These are phyloP conservation scores for Drosophila diplacantha DNA, from an alignment of 2,888 invertebrate species.

Conservation along the genomic window DNA sequence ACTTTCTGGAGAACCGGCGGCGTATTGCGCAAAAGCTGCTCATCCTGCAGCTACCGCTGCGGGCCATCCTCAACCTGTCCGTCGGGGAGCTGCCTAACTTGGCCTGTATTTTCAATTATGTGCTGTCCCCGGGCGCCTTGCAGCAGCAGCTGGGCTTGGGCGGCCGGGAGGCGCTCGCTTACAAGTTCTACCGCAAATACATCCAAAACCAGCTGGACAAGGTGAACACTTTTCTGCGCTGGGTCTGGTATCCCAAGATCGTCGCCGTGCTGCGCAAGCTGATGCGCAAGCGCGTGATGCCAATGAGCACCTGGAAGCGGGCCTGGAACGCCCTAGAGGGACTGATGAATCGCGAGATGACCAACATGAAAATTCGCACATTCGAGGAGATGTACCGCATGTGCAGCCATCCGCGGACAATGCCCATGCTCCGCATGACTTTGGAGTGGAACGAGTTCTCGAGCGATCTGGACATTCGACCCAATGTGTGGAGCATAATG, in stretches of 20 bases:
- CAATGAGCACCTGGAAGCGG: constrained; percentile 64
- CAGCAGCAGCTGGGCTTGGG: constrained; percentile 66
- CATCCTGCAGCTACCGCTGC: constrained; percentile 82
- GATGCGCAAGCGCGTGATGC: constrained; percentile 70
- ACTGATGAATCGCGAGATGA: constrained; percentile 81
- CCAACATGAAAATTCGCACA: constrained; percentile 83
- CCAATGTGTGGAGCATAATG: constrained; percentile 81
- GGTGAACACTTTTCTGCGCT: constrained; percentile 75
- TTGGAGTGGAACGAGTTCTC: constrained; percentile 60
- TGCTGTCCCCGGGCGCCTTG: constrained; percentile 49
- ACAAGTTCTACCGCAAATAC: constrained; percentile 66
- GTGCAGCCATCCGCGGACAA: constrained; percentile 79
- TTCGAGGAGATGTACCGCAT: constrained; percentile 82
- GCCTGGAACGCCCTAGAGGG: constrained; percentile 78
- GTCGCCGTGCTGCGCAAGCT: constrained; percentile 73
- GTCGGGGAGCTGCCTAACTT: constrained; percentile 76
- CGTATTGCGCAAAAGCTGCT: constrained; percentile 81
- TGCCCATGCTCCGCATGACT: constrained; percentile 82
- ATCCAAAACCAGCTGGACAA: constrained; percentile 73
- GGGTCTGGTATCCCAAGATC: constrained; percentile 78
- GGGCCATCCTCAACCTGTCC: constrained; percentile 76
- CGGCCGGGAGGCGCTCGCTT: constrained; percentile 62
- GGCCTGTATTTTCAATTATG: constrained; percentile 74
- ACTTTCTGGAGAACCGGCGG: constrained; percentile 80
- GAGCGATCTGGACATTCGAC: constrained; percentile 79